These are phyloP conservation scores for Neocloeon triangulifer DNA, from an alignment of 1,140 invertebrate genomes.

Conservation along the genomic window DNA sequence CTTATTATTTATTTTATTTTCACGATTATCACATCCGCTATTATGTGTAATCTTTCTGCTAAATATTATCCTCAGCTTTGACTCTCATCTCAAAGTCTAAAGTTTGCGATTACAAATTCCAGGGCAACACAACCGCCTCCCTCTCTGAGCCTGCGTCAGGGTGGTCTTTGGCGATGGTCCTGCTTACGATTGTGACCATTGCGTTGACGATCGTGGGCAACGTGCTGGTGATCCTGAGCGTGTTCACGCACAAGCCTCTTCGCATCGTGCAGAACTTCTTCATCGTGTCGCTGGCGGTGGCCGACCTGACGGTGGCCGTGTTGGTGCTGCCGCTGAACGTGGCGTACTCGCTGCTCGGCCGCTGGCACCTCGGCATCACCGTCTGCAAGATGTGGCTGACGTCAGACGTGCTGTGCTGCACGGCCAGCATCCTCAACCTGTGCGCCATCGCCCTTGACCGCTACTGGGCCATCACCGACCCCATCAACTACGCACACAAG, in stretches of 20 bases:
- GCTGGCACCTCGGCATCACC: constrained; percentile 76
- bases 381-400: constrained; percentile 93
- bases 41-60: too few relatives aligned
- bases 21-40: too few relatives aligned
- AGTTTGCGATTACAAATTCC: too few relatives aligned
- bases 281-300: constrained; percentile 91
- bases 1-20: too few relatives aligned
- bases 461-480: constrained; percentile 93
- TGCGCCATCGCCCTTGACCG: constrained; percentile 90
- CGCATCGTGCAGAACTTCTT: constrained; percentile 96
- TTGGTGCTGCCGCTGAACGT: constrained; percentile 93
- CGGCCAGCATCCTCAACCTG: constrained; percentile 88
- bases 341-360: constrained; percentile 66
- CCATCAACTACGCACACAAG: constrained; percentile 92
- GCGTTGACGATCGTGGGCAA: constrained; percentile 85
- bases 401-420: constrained; percentile 89
- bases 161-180: too few relatives aligned
- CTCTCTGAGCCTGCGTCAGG: too few relatives aligned
- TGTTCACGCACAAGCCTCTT: constrained; percentile 89
- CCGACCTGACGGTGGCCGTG: constrained; percentile 88
- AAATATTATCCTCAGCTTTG: too few relatives aligned
- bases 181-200: constrained; percentile 58
- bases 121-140: too few relatives aligned
- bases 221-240: constrained; percentile 82
- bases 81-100: too few relatives aligned